These are phyloP conservation scores for Tricholauxania praeusta DNA, from an alignment of 2,888 invertebrate genomes.

Conservation along the genomic window DNA sequence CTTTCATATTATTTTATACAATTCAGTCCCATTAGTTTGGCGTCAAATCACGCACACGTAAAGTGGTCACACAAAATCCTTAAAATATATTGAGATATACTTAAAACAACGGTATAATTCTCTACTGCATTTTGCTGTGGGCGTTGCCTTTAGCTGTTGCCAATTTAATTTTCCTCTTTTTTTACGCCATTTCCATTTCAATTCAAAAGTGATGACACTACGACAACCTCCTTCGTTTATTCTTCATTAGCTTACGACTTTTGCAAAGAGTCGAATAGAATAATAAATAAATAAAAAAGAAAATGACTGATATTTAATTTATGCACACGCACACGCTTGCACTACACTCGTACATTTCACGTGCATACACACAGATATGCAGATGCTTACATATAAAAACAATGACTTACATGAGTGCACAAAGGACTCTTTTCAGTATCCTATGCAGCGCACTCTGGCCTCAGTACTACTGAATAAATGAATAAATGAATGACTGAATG, in stretches of 20 bases:
- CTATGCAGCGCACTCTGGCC: neutral
- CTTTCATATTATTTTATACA: too few relatives aligned
- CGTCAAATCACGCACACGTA: too few relatives aligned
- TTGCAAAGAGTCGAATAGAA: conserved; percentile 3
- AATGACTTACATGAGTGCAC: neutral
- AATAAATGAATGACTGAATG: neutral
- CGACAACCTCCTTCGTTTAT: neutral
- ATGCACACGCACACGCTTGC: neutral
- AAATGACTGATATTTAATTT: neutral
- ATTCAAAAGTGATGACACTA: conserved; percentile 30
- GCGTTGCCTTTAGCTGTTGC: too few relatives aligned
- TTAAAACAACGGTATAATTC: too few relatives aligned
- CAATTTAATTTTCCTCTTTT: too few relatives aligned
- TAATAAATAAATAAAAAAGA: neutral
- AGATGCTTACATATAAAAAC: neutral
- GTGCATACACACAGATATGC: neutral
- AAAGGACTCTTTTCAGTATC: neutral
- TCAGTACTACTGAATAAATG: neutral
- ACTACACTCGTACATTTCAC: neutral
- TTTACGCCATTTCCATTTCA: neutral
- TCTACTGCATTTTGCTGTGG: too few relatives aligned
- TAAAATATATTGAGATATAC: too few relatives aligned
- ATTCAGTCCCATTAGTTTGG: too few relatives aligned
- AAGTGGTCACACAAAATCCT: too few relatives aligned
- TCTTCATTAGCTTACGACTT: conserved; percentile 23